A percentile compares a stretch with the other conserved stretches of the same genome.
These are phyloP conservation scores for Ischnus inquisitorius DNA, from an alignment of 2,888 invertebrate genomes.

Conservation along the genomic window DNA sequence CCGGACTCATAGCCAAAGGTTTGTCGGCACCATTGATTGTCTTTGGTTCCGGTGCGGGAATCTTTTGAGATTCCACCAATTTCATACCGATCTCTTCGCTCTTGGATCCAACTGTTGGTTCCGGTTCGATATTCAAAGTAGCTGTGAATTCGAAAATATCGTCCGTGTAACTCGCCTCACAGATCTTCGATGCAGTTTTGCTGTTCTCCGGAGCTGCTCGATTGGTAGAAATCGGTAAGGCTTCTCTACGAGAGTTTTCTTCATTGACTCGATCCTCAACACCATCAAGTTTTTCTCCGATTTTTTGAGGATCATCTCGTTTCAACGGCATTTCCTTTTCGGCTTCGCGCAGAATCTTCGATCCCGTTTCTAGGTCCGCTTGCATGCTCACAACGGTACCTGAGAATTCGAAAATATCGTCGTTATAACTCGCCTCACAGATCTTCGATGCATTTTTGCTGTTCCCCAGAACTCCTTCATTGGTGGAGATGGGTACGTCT, in stretches of 20 bases:
- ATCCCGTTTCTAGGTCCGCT: not conserved
- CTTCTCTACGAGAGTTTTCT: too few species aligned
- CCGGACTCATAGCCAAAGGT: constrained; percentile 25
- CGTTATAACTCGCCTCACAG: constrained; percentile 17
- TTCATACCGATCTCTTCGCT: constrained; percentile 5
- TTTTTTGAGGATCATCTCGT: too few species aligned
- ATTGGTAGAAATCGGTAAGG: too few species aligned
- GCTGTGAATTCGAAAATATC: constrained; percentile 46
- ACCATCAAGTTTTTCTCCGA: too few species aligned
- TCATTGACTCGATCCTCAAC: too few species aligned
- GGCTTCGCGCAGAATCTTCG: too few species aligned
- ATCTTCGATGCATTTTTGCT: constrained; percentile 1
- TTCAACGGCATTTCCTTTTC: too few species aligned
- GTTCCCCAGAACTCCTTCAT: not conserved
- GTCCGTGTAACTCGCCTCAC: constrained; percentile 13
- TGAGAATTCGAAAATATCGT: constrained; percentile 49
- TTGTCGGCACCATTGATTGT: not conserved
- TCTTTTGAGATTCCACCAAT: not conserved
- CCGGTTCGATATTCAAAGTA: not conserved
- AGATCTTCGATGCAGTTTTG: constrained; percentile 7
- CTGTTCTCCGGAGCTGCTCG: not conserved
- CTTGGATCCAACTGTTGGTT: not conserved
- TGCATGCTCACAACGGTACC: not conserved
- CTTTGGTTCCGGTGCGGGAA: not conserved
- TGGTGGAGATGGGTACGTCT: too few species aligned